These are phyloP conservation scores for Entomobrya proxima DNA, from an alignment of 2,888 invertebrate genomes.

Conservation along the genomic window DNA sequence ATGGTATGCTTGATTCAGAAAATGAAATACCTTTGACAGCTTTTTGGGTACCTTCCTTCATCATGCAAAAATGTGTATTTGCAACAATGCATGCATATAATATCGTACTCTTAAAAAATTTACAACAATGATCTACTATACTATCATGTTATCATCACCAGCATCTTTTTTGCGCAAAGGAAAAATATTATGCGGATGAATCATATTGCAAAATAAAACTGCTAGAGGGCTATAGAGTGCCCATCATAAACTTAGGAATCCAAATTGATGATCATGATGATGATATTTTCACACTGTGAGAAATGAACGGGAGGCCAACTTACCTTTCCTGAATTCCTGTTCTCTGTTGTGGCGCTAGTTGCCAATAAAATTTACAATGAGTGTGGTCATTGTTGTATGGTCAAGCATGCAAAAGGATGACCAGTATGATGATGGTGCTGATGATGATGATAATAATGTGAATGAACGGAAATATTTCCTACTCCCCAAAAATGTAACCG, in stretches of 20 bases:
- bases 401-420: background rate
- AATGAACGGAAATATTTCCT: slow-evolving; percentile 3
- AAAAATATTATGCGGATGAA: too few relatives aligned
- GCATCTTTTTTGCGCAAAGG: too few relatives aligned
- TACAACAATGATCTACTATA: too few relatives aligned
- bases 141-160: too few relatives aligned
- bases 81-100: too few relatives aligned
- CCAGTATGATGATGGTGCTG: background rate
- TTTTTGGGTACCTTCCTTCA: too few relatives aligned
- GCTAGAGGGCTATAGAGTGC: background rate
- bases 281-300: background rate
- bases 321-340: background rate
- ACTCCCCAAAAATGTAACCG: too few relatives aligned
- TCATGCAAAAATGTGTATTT: too few relatives aligned
- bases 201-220: background rate
- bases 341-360: background rate
- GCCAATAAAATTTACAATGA: background rate
- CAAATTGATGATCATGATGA: background rate
- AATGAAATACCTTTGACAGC: too few relatives aligned
- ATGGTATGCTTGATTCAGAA: too few relatives aligned
- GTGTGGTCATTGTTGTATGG: background rate
- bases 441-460: background rate
- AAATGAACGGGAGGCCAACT: background rate
- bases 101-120: too few relatives aligned
- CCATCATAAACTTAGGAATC: background rate